A percentile compares a stretch with the other conserved stretches of the same genome.
phyloP scores from a whole-genome alignment of 2,797 vertebrate genomes.

The Carapus acus region DNA sequence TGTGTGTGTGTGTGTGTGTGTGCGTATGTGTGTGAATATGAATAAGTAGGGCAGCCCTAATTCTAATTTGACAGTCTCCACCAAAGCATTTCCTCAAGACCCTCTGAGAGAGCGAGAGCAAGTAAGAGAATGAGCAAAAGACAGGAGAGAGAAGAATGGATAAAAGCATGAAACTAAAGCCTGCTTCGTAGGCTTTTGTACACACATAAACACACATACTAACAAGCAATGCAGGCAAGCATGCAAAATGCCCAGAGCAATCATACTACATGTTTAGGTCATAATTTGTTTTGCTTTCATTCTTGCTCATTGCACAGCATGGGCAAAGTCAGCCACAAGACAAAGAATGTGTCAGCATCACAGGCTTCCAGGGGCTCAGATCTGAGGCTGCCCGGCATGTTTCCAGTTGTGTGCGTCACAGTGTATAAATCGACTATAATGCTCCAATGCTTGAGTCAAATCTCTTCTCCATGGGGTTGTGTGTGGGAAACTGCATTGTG shows the following conservation, averaged over 20 bases:
- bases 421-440: conserved; percentile 5
- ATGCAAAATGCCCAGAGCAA: conserved; percentile 23
- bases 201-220: conserved; percentile 3
- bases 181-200: conserved; percentile 4
- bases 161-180: neutral
- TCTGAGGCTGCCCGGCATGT: conserved; percentile 2
- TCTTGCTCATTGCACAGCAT: conserved; percentile 23
- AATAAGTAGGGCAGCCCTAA: conserved; percentile 64
- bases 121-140: neutral
- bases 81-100: conserved; percentile 31
- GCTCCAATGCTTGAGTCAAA: conserved; percentile 18
- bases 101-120: conserved; percentile 15
- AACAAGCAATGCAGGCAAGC: conserved; percentile 17
- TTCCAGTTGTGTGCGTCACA: conserved; percentile 13
- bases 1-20: too few species aligned
- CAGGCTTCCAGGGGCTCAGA: neutral
- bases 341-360: neutral
- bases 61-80: conserved; percentile 58
- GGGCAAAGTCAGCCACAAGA: conserved; percentile 17
- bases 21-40: conserved; percentile 3
- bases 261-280: conserved; percentile 7
- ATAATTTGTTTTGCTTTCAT: conserved; percentile 15
- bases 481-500: neutral
- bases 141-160: conserved; percentile 13
- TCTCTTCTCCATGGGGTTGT: neutral